phyloP scores from a whole-genome alignment of 2,113 vertebrate species.

The rabbit (Oryctolagus cuniculus) region DNA sequence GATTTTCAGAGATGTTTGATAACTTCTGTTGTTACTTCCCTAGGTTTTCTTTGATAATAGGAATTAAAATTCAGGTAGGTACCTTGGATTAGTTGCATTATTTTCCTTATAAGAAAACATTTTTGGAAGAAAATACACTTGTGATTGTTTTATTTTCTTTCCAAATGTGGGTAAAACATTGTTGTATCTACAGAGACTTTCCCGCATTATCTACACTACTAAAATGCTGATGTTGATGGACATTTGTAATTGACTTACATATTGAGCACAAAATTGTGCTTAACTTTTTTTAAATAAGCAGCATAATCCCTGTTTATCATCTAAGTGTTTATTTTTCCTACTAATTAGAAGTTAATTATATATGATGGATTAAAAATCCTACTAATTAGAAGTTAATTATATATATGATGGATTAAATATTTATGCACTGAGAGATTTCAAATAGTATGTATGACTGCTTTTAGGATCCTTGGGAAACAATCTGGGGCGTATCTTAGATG shows the following conservation, averaged over 20 bases:
- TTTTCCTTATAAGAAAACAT: constrained; percentile 46
- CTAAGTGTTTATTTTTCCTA: constrained; percentile 37
- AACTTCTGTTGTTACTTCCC: constrained; percentile 24
- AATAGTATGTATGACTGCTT: neutral
- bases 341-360: constrained; percentile 12
- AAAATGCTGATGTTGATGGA: constrained; percentile 52
- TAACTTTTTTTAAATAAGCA: constrained; percentile 1
- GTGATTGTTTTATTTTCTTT: constrained; percentile 63
- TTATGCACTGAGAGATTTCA: neutral
- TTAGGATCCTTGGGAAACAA: neutral
- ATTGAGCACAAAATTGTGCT: neutral
- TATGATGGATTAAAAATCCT: neutral
- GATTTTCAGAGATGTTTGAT: neutral
- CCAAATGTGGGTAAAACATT: constrained; percentile 30
- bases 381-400: constrained; percentile 14
- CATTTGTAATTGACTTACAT: constrained; percentile 21
- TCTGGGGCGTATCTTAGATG: neutral
- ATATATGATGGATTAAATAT: neutral
- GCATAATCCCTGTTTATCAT: neutral
- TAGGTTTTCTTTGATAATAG: constrained; percentile 64
- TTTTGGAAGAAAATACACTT: neutral
- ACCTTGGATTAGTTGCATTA: constrained; percentile 33
- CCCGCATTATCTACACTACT: neutral
- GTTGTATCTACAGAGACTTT: neutral
- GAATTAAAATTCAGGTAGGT: constrained; percentile 66